Base-by-base conservation (phyloP, 2,113 vertebrate species). In the Peucedramus taeniatus region DNA sequence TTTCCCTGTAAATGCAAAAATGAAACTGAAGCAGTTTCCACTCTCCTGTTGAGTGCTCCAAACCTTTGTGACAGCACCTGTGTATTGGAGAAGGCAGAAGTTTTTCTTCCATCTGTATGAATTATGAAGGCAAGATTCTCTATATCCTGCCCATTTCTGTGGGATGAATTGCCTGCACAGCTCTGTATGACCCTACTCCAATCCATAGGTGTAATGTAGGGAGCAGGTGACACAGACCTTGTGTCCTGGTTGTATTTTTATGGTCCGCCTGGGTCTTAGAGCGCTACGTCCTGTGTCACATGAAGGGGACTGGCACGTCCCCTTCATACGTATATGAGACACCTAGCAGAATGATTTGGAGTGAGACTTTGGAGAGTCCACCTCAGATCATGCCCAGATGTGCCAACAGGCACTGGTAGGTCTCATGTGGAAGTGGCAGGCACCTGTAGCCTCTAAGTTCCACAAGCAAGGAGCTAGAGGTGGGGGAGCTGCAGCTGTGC, bases 221-320 rank as follows among this genome's bases (percentile, higher is more conserved):
- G 45, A 70, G 50, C 6, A 2, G 37, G 24, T 30, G 27, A 20
- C 19, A 4, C 3, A 49, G 35, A 37, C 15, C 28, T 63, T 35
- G 10, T 71, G 35, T 54, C 39, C 35, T 27, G 27, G 26, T 13
- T 37, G 47, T 9, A 33, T 64, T 40, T 61, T 71, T 13, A 18
- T 7, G 42, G 12, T 37, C 19, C 2, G 7, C 19, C 7, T 6
- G 21, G 37, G 3, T 18, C 54, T 57, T 15, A 21, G 4, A 74
- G 18, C 20, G 13, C 22, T 35, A 1, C 6, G 13, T 21, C 35
- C 45, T 40, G 7, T 40, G 16, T 28, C n/a, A 26, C 45, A 4
- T 13, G 27, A 47, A 45, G n/a, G n/a, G 18, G 7, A 47, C 39
- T 11, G 27, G 15, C 40, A 44, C 0, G 0, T n/a, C n/a, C n/a